Evolutionary conservation across 2,113 vertebrate species (phyloP), one percentile per base, ranked within the genome.

Genomic region (Hucho hucho): DNA sequence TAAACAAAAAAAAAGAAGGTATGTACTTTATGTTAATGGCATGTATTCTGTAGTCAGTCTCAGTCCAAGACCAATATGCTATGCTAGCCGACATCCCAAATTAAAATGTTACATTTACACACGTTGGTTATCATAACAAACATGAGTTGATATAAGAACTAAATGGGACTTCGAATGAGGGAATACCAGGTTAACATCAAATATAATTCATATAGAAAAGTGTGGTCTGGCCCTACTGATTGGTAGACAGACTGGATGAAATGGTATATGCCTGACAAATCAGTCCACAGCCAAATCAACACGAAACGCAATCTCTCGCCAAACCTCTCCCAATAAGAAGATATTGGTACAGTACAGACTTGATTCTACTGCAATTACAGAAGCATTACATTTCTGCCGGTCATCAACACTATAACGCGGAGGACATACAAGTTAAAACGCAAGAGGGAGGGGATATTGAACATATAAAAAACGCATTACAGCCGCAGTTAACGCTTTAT

Each of bases 401-500:
- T 43, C 37, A 43, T 43, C 37, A 11, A 43, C 37, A 11, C 37
- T 11, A 43, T 61, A n/a, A 24, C 22, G 58, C n/a, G n/a, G 20
- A 22, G n/a, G 58, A 61, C 58, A 61, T 24, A 11, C 37, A 61
- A 18, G 49, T 18, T 53, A 14, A 14, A 53, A 53, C 49, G 37
- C 9, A 74, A 71, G 72, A 46, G 53, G 75, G 58, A 22, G 29
- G 72, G 70, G 64, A n/a, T 43, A 32, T 22, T 67, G 65, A 69
- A 46, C 18, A 37, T 61, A 72, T 61, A 68, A 71, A 69, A 53
- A 6, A 75, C 70, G 43, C 73, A 82, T 79, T 78, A 78, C 71
- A 7, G 71, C 68, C 37, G 37, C 37, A 43, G 37, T 43, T 43
- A 43, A 81, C 37, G 11, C 37, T 47, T 75, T 81, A 67, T 26